phyloP scores from a whole-genome alignment of 1,140 invertebrate species.

The Octopus bimaculoides region DNA sequence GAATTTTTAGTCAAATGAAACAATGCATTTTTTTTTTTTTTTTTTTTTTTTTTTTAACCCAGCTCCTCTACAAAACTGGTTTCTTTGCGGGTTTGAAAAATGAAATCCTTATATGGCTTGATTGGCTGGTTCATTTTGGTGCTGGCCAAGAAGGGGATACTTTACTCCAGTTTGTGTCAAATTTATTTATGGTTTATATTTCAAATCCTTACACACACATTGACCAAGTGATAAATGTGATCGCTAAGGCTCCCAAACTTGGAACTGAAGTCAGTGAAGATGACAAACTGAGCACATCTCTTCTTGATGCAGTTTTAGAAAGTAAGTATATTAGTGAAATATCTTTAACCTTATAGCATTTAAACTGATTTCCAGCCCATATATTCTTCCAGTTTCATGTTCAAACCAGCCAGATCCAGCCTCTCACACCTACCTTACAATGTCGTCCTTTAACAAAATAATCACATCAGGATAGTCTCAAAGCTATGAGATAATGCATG shows the following conservation, averaged over 20 bases:
- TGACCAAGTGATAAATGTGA: conserved; percentile 25
- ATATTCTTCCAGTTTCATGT: no score
- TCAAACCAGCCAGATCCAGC: no score
- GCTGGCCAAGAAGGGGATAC: neutral
- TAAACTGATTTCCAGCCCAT: no score
- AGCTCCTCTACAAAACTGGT: conserved; percentile 28
- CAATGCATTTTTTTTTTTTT: neutral
- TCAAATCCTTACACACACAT: conserved; percentile 32
- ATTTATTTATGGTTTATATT: conserved; percentile 24
- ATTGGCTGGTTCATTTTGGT: neutral
- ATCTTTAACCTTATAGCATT: no score
- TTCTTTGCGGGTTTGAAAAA: conserved; percentile 26
- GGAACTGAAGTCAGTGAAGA: neutral
- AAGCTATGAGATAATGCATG: no score
- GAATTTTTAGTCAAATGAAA: no score
- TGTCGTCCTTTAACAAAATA: no score
- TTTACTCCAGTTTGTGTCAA: conserved; percentile 24
- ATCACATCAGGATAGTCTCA: no score
- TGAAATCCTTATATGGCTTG: conserved; percentile 28
- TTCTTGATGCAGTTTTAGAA: conserved; percentile 23
- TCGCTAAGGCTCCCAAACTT: conserved; percentile 19
- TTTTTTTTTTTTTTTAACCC: conserved; percentile 10
- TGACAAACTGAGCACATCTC: conserved; percentile 12
- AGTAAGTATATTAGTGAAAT: conserved; percentile 11
- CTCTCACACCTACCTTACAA: no score